Evolutionary conservation across 2,797 vertebrate species (phyloP), one percentile per base, ranked within the genome.

Genomic region (Pangasius krempfi): DNA sequence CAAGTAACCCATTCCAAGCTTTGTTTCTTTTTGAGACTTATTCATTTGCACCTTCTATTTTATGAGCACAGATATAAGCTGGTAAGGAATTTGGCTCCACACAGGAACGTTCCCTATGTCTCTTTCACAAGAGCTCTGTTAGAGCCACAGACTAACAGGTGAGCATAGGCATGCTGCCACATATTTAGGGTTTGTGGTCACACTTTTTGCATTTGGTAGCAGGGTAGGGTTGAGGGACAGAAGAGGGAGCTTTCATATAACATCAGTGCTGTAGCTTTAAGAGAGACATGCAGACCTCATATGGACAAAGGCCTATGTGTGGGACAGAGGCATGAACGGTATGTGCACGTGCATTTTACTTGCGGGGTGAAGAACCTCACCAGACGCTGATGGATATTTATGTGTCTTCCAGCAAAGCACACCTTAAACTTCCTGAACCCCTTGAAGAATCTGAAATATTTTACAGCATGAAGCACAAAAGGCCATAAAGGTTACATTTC

Each of bases 131-230:
- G 83, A 75, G 90, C 78, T 84, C 86, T 86, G 83, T 87, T 91
- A 84, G 88, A 90, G 78, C 88, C 90, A 93, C 92, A 93, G 92
- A 91, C 91, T 92, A 87, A 86, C 93, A 93, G 92, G 91, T 94
- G 94, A 89, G 91, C 87, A 87, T 87, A 91, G 93, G 91, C 86
- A 84, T 75, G 64, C 85, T 76, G 86, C 86, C 79, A 88, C 91
- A 92, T 92, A 92, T 93, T 92, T 93, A 92, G 89, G 93, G 93
- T 92, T 86, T 89, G 56, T 90, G 90, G 66, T 80, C 89, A 81
- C 88, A 92, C 85, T 92, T 86, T 91, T 73, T 92, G 85, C 84
- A 92, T 90, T 81, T 80, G 66, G 75, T 50, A 68, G 44, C 2
- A 0, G 81, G 27, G 60, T 66, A 47, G 40, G 60, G 60, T 18